Percentiles rank a stretch among this genome's conserved stretches.
Conservation (phyloP, 2,797 vertebrate species). For the Alcedo quadribrachys region DNA sequence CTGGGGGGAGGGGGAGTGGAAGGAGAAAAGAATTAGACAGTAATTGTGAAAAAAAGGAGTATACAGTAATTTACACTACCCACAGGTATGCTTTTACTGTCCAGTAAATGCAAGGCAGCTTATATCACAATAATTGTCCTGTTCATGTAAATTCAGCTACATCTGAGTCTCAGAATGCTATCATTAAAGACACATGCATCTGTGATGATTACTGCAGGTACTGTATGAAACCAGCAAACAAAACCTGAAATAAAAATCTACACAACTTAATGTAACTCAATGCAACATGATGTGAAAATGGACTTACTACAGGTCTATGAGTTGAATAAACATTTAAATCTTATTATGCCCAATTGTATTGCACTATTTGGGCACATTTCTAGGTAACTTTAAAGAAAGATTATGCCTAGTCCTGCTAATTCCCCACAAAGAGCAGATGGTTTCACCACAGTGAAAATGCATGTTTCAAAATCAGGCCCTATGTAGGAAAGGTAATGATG, state of each 20-base stretch:
- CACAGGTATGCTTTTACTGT: neutral
- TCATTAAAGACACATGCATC: conserved; percentile 58
- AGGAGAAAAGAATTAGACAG: neutral
- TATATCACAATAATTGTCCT: neutral
- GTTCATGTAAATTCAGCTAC: conserved; percentile 2
- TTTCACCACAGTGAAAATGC: conserved; percentile 9
- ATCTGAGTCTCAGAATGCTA: conserved; percentile 40
- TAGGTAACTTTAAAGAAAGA: conserved; percentile 55
- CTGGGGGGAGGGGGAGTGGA: neutral
- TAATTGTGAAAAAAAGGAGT: neutral
- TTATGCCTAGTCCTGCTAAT: conserved; percentile 56
- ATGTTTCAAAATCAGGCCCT: conserved; percentile 60
- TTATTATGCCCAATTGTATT: conserved; percentile 50
- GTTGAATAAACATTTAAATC: conserved; percentile 31
- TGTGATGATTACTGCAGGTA: conserved; percentile 25
- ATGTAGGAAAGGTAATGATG: conserved; percentile 17
- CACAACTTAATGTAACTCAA: conserved; percentile 10
- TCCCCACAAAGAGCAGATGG: conserved; percentile 70
- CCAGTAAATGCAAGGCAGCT: neutral
- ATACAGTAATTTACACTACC: neutral
- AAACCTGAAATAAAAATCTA: conserved; percentile 45
- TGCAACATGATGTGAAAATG: conserved; percentile 15
- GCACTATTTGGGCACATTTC: conserved; percentile 73
- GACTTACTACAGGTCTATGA: neutral
- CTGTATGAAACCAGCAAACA: conserved; percentile 10